Conservation (phyloP, 2,113 vertebrate genomes). For the Xiphophorus couchianus region DNA sequence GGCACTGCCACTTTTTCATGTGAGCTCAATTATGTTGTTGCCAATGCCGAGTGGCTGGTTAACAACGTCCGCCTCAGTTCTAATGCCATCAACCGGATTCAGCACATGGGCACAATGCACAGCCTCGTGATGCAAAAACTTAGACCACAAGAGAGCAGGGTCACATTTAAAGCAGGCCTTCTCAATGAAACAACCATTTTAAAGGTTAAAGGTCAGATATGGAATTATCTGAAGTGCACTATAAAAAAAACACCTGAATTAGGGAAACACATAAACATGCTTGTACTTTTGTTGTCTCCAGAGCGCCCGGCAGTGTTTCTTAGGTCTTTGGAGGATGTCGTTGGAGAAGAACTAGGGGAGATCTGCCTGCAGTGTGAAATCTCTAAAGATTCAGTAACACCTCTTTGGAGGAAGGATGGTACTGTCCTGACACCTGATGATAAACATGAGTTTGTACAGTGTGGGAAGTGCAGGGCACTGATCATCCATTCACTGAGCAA, state of each 20-base stretch:
- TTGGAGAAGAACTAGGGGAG: constrained; percentile 83
- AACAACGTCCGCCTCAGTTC: constrained; percentile 84
- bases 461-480: constrained; percentile 82
- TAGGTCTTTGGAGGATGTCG: constrained; percentile 86
- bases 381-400: constrained; percentile 85
- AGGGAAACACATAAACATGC: background rate
- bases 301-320: constrained; percentile 90
- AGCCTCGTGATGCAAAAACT: constrained; percentile 85
- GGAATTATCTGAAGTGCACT: background rate
- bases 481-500: constrained; percentile 84
- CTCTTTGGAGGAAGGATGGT: constrained; percentile 90
- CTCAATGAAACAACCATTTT: constrained; percentile 79
- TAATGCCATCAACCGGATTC: constrained; percentile 86
- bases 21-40: constrained; percentile 89
- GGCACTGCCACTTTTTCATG: constrained; percentile 81
- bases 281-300: constrained; percentile 51
- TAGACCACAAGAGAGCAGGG: constrained; percentile 79
- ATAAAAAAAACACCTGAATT: background rate
- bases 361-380: constrained; percentile 87
- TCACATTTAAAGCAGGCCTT: constrained; percentile 83
- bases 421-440: constrained; percentile 77
- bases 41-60: constrained; percentile 91
- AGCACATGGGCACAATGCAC: constrained; percentile 83
- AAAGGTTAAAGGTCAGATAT: constrained; percentile 88
- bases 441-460: constrained; percentile 85